Evolutionary conservation across 2,888 invertebrate genomes (phyloP), one percentile per base, ranked within the genome.

Genomic region (Ommatoiulus sabulosus): DNA sequence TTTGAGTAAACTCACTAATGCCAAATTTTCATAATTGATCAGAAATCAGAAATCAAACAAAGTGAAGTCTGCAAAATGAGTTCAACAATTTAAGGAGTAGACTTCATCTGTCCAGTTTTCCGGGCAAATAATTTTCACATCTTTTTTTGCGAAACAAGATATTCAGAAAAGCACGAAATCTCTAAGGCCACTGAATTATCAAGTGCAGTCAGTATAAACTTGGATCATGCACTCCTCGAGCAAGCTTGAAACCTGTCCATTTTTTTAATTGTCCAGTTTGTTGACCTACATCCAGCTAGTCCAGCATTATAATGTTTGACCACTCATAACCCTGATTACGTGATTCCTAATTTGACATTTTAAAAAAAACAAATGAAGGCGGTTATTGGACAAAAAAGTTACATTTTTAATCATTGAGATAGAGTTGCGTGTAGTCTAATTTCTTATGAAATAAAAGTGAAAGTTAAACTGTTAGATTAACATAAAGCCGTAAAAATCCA

Each of bases 201-300:
- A 72, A 72, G 72, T 72, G 72, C 72, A 72, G n/a, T n/a, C n/a
- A n/a, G 4, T 72, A 24, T 72, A 72, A 72, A 72, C 72, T 72
- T 20, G 24, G 72, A 24, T 24, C 24, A n/a, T n/a, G n/a, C n/a
- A n/a, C n/a, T 72, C 63, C 63, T 72, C 72, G 24, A 24, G n/a
- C 46, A 72, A 24, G 20, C 24, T 24, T 24, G 0, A 72, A 72
- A 72, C 72, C 72, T 72, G 72, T 24, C 72, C 1, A 72, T 17
- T 72, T 72, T 72, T 24, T 72, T 24, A 8, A 24, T n/a, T 24
- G 8, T 72, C 24, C 72, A 72, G 72, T 72, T 72, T 24, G 72
- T 72, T 72, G 24, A 72, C 72, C 72, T 72, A 72, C 20, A 72
- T 72, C 3, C 20, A 24, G 1, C 24, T 24, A 3, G 72, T 72